Conservation (phyloP, 2,888 invertebrate genomes). For the Calliphora vomitoria region DNA sequence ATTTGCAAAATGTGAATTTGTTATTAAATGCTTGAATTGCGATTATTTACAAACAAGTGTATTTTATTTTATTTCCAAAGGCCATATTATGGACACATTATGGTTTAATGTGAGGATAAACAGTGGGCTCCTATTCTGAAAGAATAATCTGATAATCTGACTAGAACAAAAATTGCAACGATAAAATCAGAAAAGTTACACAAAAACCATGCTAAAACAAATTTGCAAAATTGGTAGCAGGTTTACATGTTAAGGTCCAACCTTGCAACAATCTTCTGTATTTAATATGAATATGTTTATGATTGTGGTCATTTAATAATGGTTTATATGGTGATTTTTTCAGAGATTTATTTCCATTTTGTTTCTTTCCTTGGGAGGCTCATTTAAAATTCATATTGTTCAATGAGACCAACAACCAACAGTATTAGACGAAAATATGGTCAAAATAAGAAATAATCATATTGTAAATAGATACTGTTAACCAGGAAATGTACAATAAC, state of each 20-base stretch:
- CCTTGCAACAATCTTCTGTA: conserved; percentile 7
- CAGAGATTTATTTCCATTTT: conserved; percentile 60
- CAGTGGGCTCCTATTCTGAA: neutral
- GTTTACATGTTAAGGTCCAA: neutral
- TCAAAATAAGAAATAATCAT: conserved; percentile 58
- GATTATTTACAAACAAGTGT: conserved; percentile 72
- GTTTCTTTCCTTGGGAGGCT: conserved; percentile 56
- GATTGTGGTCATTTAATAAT: conserved; percentile 71
- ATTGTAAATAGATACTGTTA: conserved; percentile 67
- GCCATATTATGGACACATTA: conserved; percentile 57
- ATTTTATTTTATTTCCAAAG: conserved; percentile 64
- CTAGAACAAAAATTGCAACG: neutral
- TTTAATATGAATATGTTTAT: conserved; percentile 50
- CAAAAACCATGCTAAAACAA: too few species aligned
- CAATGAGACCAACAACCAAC: conserved; percentile 17
- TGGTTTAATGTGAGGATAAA: conserved; percentile 38
- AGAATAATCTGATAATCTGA: neutral
- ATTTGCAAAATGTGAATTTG: conserved; percentile 74
- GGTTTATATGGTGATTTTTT: conserved; percentile 67
- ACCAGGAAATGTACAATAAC: conserved; percentile 69
- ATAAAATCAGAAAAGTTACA: too few species aligned
- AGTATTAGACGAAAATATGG: conserved; percentile 29
- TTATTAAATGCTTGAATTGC: conserved; percentile 73
- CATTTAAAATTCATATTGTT: conserved; percentile 72
- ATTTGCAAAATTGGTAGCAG: neutral